Conservation (phyloP, 2,797 vertebrate species). For the Phataginus tricuspis region DNA sequence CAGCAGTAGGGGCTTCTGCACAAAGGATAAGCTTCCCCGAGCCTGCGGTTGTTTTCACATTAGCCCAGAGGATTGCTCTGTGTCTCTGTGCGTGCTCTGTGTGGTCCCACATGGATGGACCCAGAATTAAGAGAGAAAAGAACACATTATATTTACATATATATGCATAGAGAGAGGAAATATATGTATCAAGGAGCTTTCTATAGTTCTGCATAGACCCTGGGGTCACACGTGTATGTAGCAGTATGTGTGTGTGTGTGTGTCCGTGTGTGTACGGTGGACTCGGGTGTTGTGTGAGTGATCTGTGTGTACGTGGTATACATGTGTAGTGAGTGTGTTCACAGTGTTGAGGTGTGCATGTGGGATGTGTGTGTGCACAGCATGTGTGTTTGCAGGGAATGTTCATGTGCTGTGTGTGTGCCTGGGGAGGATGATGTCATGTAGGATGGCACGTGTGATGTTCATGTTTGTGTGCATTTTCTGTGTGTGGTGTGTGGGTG, state of each 20-base stretch:
- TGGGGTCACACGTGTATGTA: background rate
- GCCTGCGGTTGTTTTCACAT: conserved; percentile 32
- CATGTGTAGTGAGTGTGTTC: background rate
- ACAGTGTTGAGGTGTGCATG: background rate
- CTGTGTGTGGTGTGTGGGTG: background rate
- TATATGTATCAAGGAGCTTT: background rate
- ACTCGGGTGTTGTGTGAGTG: background rate
- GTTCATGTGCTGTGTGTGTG: background rate
- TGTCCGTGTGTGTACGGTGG: too few relatives aligned
- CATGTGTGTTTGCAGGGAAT: background rate
- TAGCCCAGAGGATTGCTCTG: background rate
- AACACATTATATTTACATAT: background rate
- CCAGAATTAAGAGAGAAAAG: background rate
- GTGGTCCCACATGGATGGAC: background rate
- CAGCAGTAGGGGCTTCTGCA: conserved; percentile 43
- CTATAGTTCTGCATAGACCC: background rate
- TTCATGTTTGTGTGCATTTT: background rate
- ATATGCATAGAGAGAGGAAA: background rate
- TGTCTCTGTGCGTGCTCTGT: background rate
- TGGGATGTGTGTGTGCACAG: background rate
- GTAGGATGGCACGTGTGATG: background rate
- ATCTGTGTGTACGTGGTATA: background rate
- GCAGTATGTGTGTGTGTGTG: background rate
- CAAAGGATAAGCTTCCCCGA: conserved; percentile 71
- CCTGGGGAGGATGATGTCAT: rapidly evolving